Evolutionary conservation across 2,797 vertebrate species (phyloP), one percentile per base, ranked within the genome.

Genomic region (Scomberomorus guttatus): DNA sequence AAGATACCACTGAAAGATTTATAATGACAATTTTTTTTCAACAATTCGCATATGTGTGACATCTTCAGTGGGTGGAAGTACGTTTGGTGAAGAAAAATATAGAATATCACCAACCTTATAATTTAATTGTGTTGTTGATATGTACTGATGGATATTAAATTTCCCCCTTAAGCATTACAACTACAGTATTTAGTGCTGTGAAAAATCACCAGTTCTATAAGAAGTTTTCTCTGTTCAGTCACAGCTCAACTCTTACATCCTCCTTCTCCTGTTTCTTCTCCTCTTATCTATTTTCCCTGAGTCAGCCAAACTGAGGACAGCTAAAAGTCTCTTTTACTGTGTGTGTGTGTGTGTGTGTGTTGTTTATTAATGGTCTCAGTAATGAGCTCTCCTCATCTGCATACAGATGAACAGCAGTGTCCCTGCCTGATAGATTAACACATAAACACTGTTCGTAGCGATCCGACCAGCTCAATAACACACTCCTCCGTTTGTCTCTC

Each of bases 361-460:
- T 80, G 87, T 90, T 85, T 89, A 90, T 90, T 91, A 92, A 92
- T 81, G 77, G 83, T 71, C 22, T 80, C 57, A 55, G 81, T 91
- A 91, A 90, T 80, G 77, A 80, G 72, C 56, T 20, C 72, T 50
- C 44, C 86, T 91, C 82, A 90, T 93, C 89, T 91, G 86, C 83
- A 92, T 93, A 86, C 90, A 89, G 87, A 91, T 90, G 84, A 90
- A 71, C 77, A 42, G 60, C 72, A 11, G 72, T 15, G 29, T 27
- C 56, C 24, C 61, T 56, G 80, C 24, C 72, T 82, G 64, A 91
- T 42, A 76, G 87, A 92, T 83, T 48, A 77, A 72, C 68, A 79
- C 66, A 62, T 42, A 63, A 48, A 67, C 75, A 68, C 55, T 42
- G 68, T 62, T 51, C 29, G 2, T 8, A 54, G 42, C 15, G 13